phyloP scores from a whole-genome alignment of 2,888 invertebrate species.

The Psococerastis gibbosa region DNA sequence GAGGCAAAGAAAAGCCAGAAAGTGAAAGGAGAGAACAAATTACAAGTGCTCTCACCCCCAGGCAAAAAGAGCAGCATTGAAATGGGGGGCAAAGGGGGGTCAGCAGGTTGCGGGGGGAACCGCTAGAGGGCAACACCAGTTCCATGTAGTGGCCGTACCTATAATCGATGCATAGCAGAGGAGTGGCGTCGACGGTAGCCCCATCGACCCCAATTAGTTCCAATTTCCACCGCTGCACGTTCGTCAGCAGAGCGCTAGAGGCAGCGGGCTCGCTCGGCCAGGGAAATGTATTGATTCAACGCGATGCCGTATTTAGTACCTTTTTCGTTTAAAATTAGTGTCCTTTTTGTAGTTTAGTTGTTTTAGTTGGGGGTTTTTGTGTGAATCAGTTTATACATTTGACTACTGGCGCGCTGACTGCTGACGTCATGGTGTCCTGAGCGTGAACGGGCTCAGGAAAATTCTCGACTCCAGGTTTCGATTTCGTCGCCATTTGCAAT shows the following conservation, averaged over 20 bases:
- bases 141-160: not conserved
- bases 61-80: too few relatives aligned
- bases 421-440: not conserved
- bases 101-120: not conserved
- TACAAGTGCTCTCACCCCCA: too few relatives aligned
- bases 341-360: conserved; percentile 7
- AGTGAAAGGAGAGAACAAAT: too few relatives aligned
- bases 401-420: too few relatives aligned
- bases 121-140: not conserved
- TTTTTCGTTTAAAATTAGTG: conserved; percentile 11
- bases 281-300: conserved; percentile 7
- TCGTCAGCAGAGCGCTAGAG: not conserved
- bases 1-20: too few relatives aligned
- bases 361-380: conserved; percentile 4
- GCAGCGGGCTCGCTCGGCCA: not conserved
- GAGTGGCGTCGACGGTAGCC: not conserved
- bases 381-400: too few relatives aligned
- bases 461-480: not conserved
- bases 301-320: conserved; percentile 9
- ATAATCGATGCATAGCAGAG: not conserved
- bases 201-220: not conserved
- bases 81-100: too few relatives aligned
- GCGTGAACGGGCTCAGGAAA: not conserved
- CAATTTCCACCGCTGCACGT: not conserved
- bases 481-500: not conserved